Evolutionary conservation across 1,140 invertebrate genomes (phyloP).

Genomic region (Zaprionus gabonicus): DNA sequence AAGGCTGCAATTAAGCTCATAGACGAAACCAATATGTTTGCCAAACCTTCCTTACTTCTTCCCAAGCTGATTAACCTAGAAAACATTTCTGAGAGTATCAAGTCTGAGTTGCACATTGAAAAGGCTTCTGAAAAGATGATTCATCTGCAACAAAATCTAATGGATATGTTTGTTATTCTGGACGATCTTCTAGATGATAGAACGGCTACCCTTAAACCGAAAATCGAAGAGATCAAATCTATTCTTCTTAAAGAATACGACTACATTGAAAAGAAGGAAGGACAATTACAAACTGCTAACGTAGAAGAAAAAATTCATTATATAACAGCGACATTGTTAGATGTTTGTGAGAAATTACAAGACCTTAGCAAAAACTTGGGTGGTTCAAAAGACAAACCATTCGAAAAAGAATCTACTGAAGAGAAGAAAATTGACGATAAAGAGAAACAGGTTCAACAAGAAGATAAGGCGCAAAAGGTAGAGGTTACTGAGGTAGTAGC

Average conservation of each 20-base stretch:
- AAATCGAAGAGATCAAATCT: conserved; percentile 54
- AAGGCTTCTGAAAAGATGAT: conserved; percentile 3
- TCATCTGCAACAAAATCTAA: conserved; percentile 66
- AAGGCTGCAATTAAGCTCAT: conserved; percentile 60
- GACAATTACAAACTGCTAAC: conserved; percentile 21
- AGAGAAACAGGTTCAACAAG: conserved; percentile 20
- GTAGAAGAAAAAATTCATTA: conserved; percentile 49
- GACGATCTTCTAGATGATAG: conserved; percentile 67
- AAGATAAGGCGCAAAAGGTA: conserved; percentile 25
- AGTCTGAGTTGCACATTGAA: conserved; percentile 23
- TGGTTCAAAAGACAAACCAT: conserved; percentile 20
- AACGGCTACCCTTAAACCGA: conserved; percentile 25
- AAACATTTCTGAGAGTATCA: conserved; percentile 53
- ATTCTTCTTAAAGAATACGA: conserved; percentile 56
- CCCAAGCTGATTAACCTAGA: conserved; percentile 63
- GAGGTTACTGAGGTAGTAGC: conserved; percentile 47
- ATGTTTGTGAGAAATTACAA: conserved; percentile 50
- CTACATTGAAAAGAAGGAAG: conserved; percentile 55
- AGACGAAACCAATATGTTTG: conserved; percentile 53
- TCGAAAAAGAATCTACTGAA: conserved; percentile 16
- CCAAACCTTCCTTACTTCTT: conserved; percentile 55
- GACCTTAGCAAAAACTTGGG: conserved; percentile 10
- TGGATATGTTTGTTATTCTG: conserved; percentile 70
- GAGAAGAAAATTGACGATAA: not conserved
- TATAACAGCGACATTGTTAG: conserved; percentile 43